A percentile compares a stretch with the other conserved stretches of the same genome.
phyloP scores from a whole-genome alignment of 2,113 vertebrate species.

The Pachycephala philippinensis region DNA sequence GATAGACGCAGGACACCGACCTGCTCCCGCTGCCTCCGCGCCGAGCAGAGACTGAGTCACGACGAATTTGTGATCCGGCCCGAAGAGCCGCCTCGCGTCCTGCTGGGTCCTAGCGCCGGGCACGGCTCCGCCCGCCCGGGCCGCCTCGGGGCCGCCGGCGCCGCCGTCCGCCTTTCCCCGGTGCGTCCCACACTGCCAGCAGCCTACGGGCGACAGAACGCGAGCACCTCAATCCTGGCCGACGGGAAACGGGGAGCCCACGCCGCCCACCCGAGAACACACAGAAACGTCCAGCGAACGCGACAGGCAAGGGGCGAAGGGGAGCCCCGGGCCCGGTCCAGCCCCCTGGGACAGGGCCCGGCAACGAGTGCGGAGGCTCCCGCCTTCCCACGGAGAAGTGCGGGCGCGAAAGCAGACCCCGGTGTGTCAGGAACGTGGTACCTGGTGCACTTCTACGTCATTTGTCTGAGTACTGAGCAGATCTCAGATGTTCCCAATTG shows the following conservation, averaged over 20 bases:
- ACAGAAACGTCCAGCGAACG: background rate
- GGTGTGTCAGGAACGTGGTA: background rate
- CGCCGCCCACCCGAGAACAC: background rate
- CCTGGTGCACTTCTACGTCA: background rate
- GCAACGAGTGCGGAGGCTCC: background rate
- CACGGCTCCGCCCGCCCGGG: background rate
- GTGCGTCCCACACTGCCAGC: background rate
- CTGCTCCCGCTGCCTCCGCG: background rate
- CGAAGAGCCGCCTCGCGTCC: conserved; percentile 32
- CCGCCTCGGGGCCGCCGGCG: background rate
- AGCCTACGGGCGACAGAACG: background rate
- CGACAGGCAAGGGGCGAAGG: background rate
- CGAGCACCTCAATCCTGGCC: background rate
- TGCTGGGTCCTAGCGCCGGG: conserved; percentile 72
- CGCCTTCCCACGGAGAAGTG: background rate
- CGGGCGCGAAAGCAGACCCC: background rate
- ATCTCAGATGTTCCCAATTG: background rate
- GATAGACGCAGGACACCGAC: background rate
- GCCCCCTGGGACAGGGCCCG: background rate
- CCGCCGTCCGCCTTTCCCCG: background rate
- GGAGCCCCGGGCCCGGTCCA: background rate
- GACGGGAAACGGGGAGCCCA: background rate
- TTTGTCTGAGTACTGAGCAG: background rate
- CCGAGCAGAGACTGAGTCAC: conserved; percentile 60
- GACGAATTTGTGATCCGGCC: conserved; percentile 59